Conservation (phyloP, 2,113 vertebrate species). For the Chunga burmeisteri region DNA sequence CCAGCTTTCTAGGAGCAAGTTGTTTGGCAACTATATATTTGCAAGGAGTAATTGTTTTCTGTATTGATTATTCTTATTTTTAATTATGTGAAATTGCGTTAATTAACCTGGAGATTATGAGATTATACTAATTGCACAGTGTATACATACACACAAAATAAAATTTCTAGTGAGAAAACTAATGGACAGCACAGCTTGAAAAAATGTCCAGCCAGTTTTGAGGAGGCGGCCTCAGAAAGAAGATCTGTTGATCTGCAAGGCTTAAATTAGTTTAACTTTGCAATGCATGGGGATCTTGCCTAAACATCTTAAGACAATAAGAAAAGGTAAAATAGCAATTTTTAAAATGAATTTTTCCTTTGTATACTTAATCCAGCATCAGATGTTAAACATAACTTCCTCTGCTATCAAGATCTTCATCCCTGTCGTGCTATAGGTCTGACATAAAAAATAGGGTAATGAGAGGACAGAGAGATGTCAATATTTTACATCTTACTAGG, state of each 20-base stretch:
- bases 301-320: neutral
- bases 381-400: neutral
- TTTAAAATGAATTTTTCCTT: neutral
- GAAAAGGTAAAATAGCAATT: neutral
- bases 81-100: neutral
- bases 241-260: neutral
- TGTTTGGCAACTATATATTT: neutral
- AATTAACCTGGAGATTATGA: neutral
- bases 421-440: neutral
- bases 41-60: neutral
- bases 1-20: neutral
- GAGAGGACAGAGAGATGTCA: neutral
- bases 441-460: neutral
- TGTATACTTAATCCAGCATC: neutral
- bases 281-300: neutral
- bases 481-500: neutral
- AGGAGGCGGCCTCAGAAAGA: neutral
- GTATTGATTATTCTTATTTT: neutral
- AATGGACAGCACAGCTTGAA: neutral
- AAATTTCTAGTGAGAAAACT: neutral
- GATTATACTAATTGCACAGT: neutral
- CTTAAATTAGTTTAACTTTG: neutral
- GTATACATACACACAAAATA: neutral
- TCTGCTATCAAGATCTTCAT: neutral
- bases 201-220: neutral